Evolutionary conservation across 2,797 vertebrate genomes (phyloP), one percentile per base, ranked within the genome.

Genomic region (Sebastes melanostomus): DNA sequence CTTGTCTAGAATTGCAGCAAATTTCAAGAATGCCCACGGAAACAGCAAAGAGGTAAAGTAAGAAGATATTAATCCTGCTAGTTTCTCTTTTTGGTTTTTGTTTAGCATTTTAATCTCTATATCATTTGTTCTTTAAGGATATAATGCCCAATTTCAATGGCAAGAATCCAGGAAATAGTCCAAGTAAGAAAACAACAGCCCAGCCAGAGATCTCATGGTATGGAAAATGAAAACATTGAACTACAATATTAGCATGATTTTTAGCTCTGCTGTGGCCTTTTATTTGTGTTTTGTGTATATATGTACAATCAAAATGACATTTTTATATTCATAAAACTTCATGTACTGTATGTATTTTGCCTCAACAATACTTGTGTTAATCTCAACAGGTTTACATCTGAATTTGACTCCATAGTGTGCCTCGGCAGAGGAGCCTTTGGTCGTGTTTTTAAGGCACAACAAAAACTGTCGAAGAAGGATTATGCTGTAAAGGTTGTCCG

Each of bases 401-500:
- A 95, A 0, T 96, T 88, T 78, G 88, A 94, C 24, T 77, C 32
- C 3, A 92, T 95, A 4, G 8, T 34, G 38, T 0, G 0, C 0
- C 80, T 96, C 2, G 95, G 90, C 13, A 84, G 78, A 58, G 96
- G 96, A 80, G 77, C 82, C 2, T 96, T 94, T 83, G 96, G 96
- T 18, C 1, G 0, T 9, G 96, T 96, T 82, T 96, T 59, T 36
- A 95, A 92, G 67, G 96, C 94, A 36, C 92, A 58, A 73, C 38
- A 79, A 5, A 93, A 55, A 62, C 75, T 94, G 1, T 72, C 93
- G 12, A 1, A 66, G 0, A 89, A 50, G 46, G 5, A 20, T 54
- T 95, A 38, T 66, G 96, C 96, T 30, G 77, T 96, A 29, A 96
- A 96, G 89, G 86, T 95, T 3, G 92, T 96, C 3, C 76, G 61